Conservation (phyloP, 2,888 invertebrate genomes). For the Heliconius ethilla region DNA sequence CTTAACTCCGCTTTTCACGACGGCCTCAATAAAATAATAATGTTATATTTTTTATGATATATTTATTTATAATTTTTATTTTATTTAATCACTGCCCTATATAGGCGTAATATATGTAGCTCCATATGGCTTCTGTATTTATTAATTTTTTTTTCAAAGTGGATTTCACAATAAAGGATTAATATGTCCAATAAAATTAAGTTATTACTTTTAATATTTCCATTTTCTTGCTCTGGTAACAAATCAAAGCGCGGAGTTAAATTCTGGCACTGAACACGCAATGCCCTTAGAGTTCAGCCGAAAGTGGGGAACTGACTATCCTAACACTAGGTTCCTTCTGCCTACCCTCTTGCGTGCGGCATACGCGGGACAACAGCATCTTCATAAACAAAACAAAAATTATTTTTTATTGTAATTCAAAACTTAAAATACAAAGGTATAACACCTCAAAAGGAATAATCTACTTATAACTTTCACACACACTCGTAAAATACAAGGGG, state of each 20-base stretch:
- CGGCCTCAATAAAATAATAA: no score
- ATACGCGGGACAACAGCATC: background rate
- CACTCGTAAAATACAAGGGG: background rate
- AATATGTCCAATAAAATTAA: no score
- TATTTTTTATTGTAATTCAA: background rate
- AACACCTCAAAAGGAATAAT: background rate
- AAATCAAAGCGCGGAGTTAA: no score
- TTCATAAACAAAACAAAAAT: background rate
- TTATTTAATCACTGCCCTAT: no score
- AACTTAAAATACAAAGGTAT: background rate
- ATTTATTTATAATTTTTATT: no score
- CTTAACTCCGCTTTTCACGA: no score
- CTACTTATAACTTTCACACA: slow-evolving; percentile 12
- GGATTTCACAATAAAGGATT: no score
- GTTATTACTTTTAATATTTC: background rate
- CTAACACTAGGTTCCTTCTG: background rate
- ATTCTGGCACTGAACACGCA: background rate
- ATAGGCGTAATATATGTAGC: no score
- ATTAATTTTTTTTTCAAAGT: no score
- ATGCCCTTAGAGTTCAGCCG: background rate
- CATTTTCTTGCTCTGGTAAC: background rate
- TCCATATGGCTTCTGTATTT: no score
- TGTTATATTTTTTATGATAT: no score
- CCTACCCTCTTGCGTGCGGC: background rate
- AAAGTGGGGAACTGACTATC: background rate